phyloP scores from a whole-genome alignment of 2,888 invertebrate species.

The Agriotes lineatus region DNA sequence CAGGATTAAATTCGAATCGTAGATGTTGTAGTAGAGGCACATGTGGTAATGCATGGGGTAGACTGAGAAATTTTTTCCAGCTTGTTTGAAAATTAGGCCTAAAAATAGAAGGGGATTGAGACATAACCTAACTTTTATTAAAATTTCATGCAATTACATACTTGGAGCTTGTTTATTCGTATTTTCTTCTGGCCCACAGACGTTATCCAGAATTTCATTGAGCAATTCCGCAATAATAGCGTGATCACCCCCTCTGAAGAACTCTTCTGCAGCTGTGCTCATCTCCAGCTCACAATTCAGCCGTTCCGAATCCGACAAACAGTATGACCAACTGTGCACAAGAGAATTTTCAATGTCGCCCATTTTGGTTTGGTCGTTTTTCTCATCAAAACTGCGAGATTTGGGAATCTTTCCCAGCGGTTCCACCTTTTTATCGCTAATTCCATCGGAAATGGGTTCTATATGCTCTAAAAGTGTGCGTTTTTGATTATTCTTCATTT shows the following conservation, averaged over 20 bases:
- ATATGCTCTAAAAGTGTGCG: constrained; percentile 60
- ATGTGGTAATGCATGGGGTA: constrained; percentile 88
- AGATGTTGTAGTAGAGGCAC: constrained; percentile 83
- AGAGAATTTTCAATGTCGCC: constrained; percentile 66
- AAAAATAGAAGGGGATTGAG: constrained; percentile 10
- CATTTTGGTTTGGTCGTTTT: constrained; percentile 57
- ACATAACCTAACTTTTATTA: too few relatives aligned
- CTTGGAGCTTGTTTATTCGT: constrained; percentile 15
- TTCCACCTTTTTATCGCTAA: constrained; percentile 51
- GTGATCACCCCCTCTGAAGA: constrained; percentile 69
- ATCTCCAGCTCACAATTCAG: constrained; percentile 68
- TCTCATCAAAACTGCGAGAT: constrained; percentile 65
- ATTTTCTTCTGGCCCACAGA: constrained; percentile 60
- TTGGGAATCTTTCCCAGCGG: constrained; percentile 54
- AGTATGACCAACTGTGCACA: constrained; percentile 71
- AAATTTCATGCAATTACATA: constrained; percentile 8
- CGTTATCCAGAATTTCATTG: constrained; percentile 71
- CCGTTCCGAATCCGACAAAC: constrained; percentile 66
- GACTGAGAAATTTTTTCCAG: constrained; percentile 65
- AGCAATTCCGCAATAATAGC: constrained; percentile 70
- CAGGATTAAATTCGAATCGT: constrained; percentile 79
- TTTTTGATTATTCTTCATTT: constrained; percentile 17
- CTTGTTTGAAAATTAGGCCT: constrained; percentile 29
- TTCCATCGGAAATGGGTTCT: constrained; percentile 63
- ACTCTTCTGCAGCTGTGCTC: constrained; percentile 76